Evolutionary conservation across 2,888 invertebrate genomes (phyloP).

Genomic region (Thera obeliscata): DNA sequence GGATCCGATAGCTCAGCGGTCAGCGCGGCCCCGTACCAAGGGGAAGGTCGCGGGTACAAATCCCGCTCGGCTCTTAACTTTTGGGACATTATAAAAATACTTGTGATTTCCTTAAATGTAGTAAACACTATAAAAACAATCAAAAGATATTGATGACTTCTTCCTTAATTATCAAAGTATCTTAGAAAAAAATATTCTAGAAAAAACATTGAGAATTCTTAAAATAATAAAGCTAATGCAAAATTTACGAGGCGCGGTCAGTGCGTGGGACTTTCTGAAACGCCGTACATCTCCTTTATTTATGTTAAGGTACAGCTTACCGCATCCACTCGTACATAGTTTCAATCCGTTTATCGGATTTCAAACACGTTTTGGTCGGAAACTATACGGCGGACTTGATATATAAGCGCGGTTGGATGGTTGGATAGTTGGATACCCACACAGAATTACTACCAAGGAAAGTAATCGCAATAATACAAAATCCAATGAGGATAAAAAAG

Average conservation of each 20-base stretch:
- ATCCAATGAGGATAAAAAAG: constrained; percentile 59
- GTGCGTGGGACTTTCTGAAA: constrained; percentile 81
- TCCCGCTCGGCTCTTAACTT: too few species aligned
- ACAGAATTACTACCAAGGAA: constrained; percentile 64
- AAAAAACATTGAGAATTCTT: constrained; percentile 36
- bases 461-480: constrained; percentile 54
- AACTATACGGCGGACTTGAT: constrained; percentile 71
- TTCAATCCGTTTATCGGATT: constrained; percentile 82
- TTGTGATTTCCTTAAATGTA: neutral
- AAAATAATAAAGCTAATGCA: constrained; percentile 73
- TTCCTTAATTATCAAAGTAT: too few species aligned
- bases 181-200: neutral
- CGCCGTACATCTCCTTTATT: constrained; percentile 80
- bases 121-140: too few species aligned
- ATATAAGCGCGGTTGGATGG: constrained; percentile 61
- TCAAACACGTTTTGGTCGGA: constrained; percentile 76
- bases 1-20: too few species aligned
- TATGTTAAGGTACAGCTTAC: constrained; percentile 78
- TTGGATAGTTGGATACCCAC: constrained; percentile 52
- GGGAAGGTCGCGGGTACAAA: too few species aligned
- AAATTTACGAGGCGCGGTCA: constrained; percentile 71
- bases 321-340: constrained; percentile 75
- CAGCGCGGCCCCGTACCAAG: too few species aligned
- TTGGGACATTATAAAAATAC: too few species aligned
- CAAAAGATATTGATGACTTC: too few species aligned